Evolutionary conservation across 1,140 invertebrate species (phyloP).

Genomic region (Drosophila malerkotliana): DNA sequence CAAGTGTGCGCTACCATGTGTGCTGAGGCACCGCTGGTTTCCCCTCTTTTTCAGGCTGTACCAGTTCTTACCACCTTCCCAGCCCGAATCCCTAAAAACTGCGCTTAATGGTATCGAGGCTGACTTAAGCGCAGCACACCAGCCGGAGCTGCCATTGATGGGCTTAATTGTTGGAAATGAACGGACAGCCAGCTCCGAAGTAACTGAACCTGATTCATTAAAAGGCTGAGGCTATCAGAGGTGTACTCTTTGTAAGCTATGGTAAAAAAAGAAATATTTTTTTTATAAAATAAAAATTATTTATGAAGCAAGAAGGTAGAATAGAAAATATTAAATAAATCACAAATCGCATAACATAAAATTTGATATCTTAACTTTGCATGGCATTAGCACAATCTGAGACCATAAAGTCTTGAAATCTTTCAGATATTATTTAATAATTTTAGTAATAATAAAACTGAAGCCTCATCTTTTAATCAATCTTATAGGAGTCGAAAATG

Average conservation of each 20-base stretch:
- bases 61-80: background rate
- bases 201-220: slow-evolving; percentile 43
- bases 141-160: slow-evolving; percentile 56
- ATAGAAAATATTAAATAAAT: too few relatives aligned
- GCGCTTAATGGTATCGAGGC: slow-evolving; percentile 50
- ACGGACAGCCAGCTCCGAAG: slow-evolving; percentile 4
- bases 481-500: background rate
- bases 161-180: slow-evolving; percentile 61
- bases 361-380: too few relatives aligned
- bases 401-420: background rate
- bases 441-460: too few relatives aligned
- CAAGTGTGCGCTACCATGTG: slow-evolving; percentile 63
- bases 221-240: slow-evolving; percentile 21
- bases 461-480: slow-evolving; percentile 4
- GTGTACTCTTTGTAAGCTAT: background rate
- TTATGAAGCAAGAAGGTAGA: too few relatives aligned
- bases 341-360: too few relatives aligned
- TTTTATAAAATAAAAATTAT: too few relatives aligned
- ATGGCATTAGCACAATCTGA: too few relatives aligned
- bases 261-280: background rate
- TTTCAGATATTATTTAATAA: background rate
- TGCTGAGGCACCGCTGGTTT: slow-evolving; percentile 32
- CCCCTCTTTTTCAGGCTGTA: slow-evolving; percentile 1
- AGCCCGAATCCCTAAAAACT: slow-evolving; percentile 27
- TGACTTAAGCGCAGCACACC: slow-evolving; percentile 53